phyloP scores from a whole-genome alignment of 2,113 vertebrate species.

The Ahaetulla prasina region DNA sequence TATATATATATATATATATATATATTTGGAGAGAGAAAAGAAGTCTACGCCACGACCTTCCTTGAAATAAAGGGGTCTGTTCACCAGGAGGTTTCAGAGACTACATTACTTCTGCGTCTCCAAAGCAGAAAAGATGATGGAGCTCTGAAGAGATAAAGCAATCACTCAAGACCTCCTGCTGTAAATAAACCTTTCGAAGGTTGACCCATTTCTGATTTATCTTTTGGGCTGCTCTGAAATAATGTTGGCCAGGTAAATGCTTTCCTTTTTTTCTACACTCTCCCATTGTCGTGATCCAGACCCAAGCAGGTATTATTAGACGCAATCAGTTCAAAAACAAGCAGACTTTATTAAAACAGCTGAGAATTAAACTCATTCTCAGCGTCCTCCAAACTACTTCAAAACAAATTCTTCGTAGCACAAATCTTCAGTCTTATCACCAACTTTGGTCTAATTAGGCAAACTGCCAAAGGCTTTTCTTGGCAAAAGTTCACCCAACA shows the following conservation, averaged over 20 bases:
- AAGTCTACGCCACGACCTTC: constrained; percentile 71
- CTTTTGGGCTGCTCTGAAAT: constrained; percentile 66
- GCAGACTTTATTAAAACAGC: too few relatives aligned
- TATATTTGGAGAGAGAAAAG: too few relatives aligned
- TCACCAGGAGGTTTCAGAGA: constrained; percentile 68
- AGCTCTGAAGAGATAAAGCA: constrained; percentile 72
- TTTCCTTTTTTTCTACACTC: constrained; percentile 4
- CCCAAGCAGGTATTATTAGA: too few relatives aligned
- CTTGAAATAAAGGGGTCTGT: constrained; percentile 79
- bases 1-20: too few relatives aligned
- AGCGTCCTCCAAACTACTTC: too few relatives aligned
- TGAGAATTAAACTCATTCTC: too few relatives aligned
- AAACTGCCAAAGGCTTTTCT: too few relatives aligned
- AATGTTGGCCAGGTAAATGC: constrained; percentile 74
- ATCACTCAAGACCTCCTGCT: constrained; percentile 68
- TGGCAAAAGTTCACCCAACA: too few relatives aligned
- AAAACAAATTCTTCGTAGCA: too few relatives aligned
- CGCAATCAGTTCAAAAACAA: too few relatives aligned
- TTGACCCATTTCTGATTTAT: constrained; percentile 73
- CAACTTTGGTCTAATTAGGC: too few relatives aligned
- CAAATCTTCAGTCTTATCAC: too few relatives aligned
- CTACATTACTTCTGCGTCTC: constrained; percentile 75
- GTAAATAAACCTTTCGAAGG: constrained; percentile 79
- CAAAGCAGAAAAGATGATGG: constrained; percentile 65
- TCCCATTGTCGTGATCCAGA: neutral